phyloP scores from a whole-genome alignment of 2,113 vertebrate species.

The Pseudorectes ferrugineus region DNA sequence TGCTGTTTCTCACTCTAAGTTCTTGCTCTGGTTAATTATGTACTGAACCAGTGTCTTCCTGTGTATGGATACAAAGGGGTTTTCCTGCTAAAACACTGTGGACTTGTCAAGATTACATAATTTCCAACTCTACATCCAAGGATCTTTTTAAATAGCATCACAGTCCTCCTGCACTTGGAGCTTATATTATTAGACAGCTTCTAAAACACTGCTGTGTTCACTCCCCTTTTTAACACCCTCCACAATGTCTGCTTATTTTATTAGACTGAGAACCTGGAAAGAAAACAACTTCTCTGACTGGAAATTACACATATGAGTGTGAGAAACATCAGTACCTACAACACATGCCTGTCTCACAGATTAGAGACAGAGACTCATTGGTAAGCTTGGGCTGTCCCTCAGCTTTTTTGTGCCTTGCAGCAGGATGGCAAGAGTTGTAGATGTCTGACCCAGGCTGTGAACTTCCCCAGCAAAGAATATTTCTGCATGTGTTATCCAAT shows the following conservation, averaged over 20 bases:
- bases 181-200: not conserved
- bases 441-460: not conserved
- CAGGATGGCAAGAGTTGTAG: not conserved
- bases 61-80: rapidly evolving
- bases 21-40: not conserved
- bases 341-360: not conserved
- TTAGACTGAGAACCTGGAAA: not conserved
- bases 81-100: not conserved
- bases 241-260: not conserved
- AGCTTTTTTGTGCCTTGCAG: not conserved
- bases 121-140: not conserved
- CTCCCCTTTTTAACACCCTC: not conserved
- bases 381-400: not conserved
- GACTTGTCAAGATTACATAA: not conserved
- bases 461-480: not conserved
- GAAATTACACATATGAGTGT: not conserved
- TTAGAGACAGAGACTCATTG: not conserved
- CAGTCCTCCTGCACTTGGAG: not conserved
- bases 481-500: not conserved
- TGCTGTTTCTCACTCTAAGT: not conserved
- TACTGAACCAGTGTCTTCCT: not conserved
- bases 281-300: not conserved
- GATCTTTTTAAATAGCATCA: not conserved
- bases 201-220: not conserved
- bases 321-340: not conserved